A percentile compares a stretch with the other conserved stretches of the same genome.
These are phyloP conservation scores for Prorops nasuta DNA, from an alignment of 1,140 invertebrate species.

Conservation along the genomic window DNA sequence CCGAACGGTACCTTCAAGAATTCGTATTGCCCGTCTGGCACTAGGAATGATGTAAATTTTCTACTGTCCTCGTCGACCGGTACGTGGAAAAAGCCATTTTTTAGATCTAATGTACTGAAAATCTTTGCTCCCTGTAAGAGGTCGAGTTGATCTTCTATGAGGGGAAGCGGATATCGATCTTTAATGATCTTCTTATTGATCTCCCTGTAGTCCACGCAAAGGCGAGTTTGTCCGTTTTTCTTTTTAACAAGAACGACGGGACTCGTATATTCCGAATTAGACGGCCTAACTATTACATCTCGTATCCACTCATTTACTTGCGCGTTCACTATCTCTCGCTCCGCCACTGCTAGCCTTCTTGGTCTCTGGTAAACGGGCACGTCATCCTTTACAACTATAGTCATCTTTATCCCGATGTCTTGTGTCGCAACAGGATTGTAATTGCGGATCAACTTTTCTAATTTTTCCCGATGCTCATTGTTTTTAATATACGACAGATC, in stretches of 20 bases:
- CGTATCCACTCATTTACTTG: neutral
- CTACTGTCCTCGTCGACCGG: neutral
- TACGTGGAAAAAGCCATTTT: slow-evolving; percentile 8
- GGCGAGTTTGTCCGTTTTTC: neutral
- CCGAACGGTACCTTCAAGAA: slow-evolving; percentile 3
- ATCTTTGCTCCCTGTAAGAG: neutral
- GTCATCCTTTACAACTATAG: neutral
- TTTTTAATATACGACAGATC: too few species aligned
- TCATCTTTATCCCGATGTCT: neutral
- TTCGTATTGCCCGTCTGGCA: neutral
- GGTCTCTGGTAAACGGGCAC: neutral
- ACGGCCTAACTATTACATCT: neutral
- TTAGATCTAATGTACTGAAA: neutral
- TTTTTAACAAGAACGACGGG: neutral
- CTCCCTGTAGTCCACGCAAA: neutral
- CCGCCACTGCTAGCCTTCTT: neutral
- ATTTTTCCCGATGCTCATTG: neutral
- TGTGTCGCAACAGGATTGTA: neutral
- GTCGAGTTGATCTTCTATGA: slow-evolving; percentile 3
- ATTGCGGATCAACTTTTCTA: too few species aligned
- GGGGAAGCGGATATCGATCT: slow-evolving; percentile 2
- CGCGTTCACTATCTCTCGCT: neutral
- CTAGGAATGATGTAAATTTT: slow-evolving; percentile 6
- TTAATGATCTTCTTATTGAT: neutral
- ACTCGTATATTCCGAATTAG: neutral